Percentiles rank a stretch among this genome's conserved stretches.
phyloP scores from a whole-genome alignment of 2,888 invertebrate species.

The Oithona nana region DNA sequence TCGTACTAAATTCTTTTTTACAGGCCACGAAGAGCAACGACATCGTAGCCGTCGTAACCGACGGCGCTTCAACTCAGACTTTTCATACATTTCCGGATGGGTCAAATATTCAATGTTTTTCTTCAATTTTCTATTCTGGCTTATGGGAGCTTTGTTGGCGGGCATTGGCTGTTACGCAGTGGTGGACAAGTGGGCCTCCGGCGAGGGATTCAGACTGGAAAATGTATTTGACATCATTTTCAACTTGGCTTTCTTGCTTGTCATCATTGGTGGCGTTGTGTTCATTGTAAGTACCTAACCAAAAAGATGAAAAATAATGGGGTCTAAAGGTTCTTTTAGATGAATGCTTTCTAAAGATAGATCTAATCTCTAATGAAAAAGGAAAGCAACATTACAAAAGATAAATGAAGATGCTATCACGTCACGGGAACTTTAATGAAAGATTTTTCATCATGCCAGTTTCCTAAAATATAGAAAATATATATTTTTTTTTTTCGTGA shows the following conservation, averaged over 20 bases:
- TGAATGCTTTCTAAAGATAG: no score
- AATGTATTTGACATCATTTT: constrained; percentile 70
- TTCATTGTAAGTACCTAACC: constrained; percentile 36
- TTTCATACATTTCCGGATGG: constrained; percentile 56
- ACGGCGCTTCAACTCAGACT: not conserved
- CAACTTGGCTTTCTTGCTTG: constrained; percentile 72
- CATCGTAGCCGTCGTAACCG: not conserved
- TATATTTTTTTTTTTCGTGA: not conserved
- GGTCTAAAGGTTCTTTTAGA: not conserved
- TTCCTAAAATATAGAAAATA: not conserved
- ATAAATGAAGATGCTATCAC: no score
- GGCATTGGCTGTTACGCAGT: constrained; percentile 68
- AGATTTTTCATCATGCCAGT: no score
- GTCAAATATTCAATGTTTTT: constrained; percentile 77
- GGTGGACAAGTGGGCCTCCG: constrained; percentile 76
- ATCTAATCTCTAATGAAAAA: no score
- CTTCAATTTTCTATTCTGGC: constrained; percentile 75
- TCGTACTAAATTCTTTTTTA: no score
- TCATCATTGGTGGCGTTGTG: constrained; percentile 72
- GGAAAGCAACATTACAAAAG: no score
- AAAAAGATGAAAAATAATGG: not conserved
- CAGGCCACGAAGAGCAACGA: no score
- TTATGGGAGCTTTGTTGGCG: constrained; percentile 25
- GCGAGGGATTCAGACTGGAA: constrained; percentile 59
- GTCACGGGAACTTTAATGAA: no score